Evolutionary conservation across 2,888 invertebrate species (phyloP), one percentile per base, ranked within the genome.

Genomic region (Caenorhabditis japonica): DNA sequence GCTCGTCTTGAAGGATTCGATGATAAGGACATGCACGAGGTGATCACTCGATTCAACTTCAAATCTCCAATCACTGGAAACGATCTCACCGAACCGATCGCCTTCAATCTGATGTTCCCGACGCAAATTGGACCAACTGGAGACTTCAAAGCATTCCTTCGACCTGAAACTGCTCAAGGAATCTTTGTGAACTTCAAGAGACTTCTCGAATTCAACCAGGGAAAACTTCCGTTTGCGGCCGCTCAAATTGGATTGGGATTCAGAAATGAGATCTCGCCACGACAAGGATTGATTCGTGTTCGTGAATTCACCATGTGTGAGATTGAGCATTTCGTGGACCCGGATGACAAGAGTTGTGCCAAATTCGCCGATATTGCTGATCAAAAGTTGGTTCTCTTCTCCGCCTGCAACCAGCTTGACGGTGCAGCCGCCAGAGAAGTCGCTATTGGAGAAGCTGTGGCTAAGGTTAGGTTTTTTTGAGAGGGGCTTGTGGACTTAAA

Each of bases 101-200:
- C 97, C 87, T 99, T 99, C 88, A 99, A 99, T 89, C 91, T 99
- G 23, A 99, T 99, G 99, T 99, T 99, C 90, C 93, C 92, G 61
- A 97, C 97, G 0, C 94, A 94, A 88, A 99, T 99, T 87, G 99
- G 99, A 19, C 99, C 99, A 1, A 93, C 97, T 71, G 97, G 97
- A 0, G 90, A 94, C 61, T 91, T 95, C 1, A 95, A 95, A 38
- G 86, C 86, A 15, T 99, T 93, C 88, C 90, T 99, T 21, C 92
- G 99, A 70, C 99, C 99, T 21, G 99, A 99, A 90, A 99, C 99
- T 13, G 99, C 99, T 0, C 99, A 99, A 89, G 99, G 99, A 25
- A 99, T 99, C 82, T 99, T 99, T 90, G 97, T 99, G 0, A 99
- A 99, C 89, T 99, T 99, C 88, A 99, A 99, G 89, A 91, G 99